A percentile compares a stretch with the other conserved stretches of the same genome.
Conservation (phyloP, 2,888 invertebrate species). For the Drosophila hawaiiensis region DNA sequence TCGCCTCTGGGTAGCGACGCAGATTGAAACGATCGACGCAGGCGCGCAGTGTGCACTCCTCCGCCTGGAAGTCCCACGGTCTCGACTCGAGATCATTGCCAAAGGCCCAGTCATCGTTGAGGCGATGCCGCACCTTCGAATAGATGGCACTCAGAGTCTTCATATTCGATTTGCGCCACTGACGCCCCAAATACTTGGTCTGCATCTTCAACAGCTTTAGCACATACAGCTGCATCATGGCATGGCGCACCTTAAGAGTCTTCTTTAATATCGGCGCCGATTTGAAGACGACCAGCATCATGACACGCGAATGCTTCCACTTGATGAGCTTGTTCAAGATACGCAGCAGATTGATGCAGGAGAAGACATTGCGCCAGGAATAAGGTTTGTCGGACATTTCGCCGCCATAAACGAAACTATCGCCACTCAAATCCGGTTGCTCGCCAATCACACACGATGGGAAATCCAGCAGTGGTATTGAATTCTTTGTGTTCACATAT, state of each 20-base stretch:
- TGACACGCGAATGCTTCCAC: slow-evolving; percentile 99
- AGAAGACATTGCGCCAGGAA: slow-evolving; percentile 99
- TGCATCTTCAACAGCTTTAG: slow-evolving; percentile 99
- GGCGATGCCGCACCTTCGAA: slow-evolving; percentile 96
- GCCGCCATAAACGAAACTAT: slow-evolving; percentile 93
- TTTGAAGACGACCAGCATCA: slow-evolving; percentile 99
- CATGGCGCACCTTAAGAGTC: slow-evolving; percentile 97
- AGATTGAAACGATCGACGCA: slow-evolving; percentile 98
- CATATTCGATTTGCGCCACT: slow-evolving; percentile 99
- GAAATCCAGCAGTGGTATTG: slow-evolving; percentile 96
- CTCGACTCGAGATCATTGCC: slow-evolving; percentile 99
- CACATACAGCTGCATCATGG: slow-evolving; percentile 99
- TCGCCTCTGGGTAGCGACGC: slow-evolving; percentile 91
- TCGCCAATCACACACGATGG: slow-evolving; percentile 98
- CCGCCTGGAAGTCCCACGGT: slow-evolving; percentile 99
- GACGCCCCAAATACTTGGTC: slow-evolving; percentile 98
- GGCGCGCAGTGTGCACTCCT: slow-evolving; percentile 96
- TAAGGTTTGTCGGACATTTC: slow-evolving; percentile 89
- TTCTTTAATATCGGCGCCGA: slow-evolving; percentile 99
- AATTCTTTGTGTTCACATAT: slow-evolving; percentile 97
- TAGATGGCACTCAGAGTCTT: slow-evolving; percentile 99
- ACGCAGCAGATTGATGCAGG: slow-evolving; percentile 97
- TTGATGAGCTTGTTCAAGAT: slow-evolving; percentile 99
- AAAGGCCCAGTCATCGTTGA: slow-evolving; percentile 99
- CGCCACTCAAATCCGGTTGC: slow-evolving; percentile 96